These are phyloP conservation scores for Grus americana DNA, from an alignment of 2,113 vertebrate species.

Conservation along the genomic window DNA sequence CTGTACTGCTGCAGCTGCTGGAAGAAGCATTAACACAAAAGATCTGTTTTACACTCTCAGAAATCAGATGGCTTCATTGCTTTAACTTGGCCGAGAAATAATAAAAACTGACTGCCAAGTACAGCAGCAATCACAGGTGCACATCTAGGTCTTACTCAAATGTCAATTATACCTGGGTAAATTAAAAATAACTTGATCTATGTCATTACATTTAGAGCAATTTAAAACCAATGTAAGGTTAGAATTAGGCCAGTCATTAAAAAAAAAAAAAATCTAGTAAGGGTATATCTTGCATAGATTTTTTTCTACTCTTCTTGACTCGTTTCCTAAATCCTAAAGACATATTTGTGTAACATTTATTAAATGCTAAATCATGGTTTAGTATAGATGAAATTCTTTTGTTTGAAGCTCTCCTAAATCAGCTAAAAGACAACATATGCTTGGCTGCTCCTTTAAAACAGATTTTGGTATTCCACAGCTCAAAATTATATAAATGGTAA, in stretches of 20 bases:
- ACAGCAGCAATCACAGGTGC: background rate
- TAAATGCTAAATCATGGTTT: background rate
- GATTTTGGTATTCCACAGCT: background rate
- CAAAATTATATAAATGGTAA: background rate
- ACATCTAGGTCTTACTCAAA: background rate
- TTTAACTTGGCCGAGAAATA: background rate
- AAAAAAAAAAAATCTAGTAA: background rate
- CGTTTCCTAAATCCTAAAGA: background rate
- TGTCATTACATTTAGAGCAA: background rate
- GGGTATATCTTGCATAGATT: background rate
- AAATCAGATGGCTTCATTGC: background rate
- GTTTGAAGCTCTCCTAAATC: background rate
- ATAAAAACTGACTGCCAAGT: background rate
- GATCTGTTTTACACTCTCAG: background rate
- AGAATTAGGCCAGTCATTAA: background rate
- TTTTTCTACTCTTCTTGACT: background rate
- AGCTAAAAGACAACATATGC: background rate
- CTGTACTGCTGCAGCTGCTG: background rate
- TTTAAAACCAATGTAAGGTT: background rate
- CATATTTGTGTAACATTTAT: background rate
- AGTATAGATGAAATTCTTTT: background rate
- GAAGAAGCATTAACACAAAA: background rate
- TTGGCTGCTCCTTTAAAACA: background rate
- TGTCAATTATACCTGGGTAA: background rate
- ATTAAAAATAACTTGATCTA: background rate